Evolutionary conservation across 2,888 invertebrate genomes (phyloP), one percentile per base, ranked within the genome.

Genomic region (Pollenia griseotomentosa): DNA sequence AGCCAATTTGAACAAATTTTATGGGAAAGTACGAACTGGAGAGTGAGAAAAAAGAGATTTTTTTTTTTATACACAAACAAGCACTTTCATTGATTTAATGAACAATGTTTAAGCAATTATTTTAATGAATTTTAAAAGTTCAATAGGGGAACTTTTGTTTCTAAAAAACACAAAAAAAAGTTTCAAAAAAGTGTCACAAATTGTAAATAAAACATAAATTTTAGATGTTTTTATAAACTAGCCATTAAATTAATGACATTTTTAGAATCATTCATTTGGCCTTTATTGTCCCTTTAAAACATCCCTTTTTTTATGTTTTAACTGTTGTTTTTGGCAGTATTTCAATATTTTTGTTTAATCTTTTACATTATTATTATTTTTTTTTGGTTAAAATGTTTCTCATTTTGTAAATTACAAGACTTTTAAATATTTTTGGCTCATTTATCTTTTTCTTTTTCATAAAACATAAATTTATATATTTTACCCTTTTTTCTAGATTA

Each of bases 71-170:
- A 66, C 46, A 61, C 66, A 74, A n/a, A 66, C 14, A 57, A 51
- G 40, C 59, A 70, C 82, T 82, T 82, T 82, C 74, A 61, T 75
- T 63, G 75, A 75, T 75, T 83, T 83, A 68, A 83, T 68, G 61
- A 68, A 66, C 44, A 42, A 42, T 51, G 12, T n/a, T 65, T 61
- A 23, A 53, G 48, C 70, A 83, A 70, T 83, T 77, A 83, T 59
- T 75, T 63, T 77, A 83, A 77, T 77, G 68, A 83, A 75, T 83
- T 83, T 83, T 53, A 10, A 51, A 63, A 71, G 55, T 42, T 46
- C 19, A 51, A 53, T 12, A 48, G 14, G 48, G 14, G 5, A 48
- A 48, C 14, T 14, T 12, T 53, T 53, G 8, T 14, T n/a, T 14
- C 8, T 53, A 16, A 53, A 53, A 23, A 2, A 23, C 1, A 23